phyloP scores from a whole-genome alignment of 2,888 invertebrate genomes.

The Hydrotaea diabolus region DNA sequence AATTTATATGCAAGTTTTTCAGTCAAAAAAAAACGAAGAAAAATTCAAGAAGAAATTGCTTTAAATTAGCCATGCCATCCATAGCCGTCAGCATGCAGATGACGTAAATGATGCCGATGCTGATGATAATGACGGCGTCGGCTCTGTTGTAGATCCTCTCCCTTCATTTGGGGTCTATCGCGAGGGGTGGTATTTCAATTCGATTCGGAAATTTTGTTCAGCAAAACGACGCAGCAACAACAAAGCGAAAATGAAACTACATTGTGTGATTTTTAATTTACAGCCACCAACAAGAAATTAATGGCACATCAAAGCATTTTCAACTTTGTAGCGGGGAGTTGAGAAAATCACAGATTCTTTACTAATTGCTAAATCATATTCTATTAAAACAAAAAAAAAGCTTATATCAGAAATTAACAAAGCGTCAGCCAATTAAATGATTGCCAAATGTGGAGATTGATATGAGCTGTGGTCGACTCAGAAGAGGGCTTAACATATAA shows the following conservation, averaged over 20 bases:
- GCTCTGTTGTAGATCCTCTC: slow-evolving; percentile 18
- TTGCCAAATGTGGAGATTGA: not conserved
- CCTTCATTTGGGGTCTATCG: not conserved
- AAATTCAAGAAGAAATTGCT: slow-evolving; percentile 32
- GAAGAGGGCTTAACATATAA: not conserved
- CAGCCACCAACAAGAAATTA: slow-evolving; percentile 43
- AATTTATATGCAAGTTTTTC: slow-evolving; percentile 34
- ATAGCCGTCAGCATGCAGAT: slow-evolving; percentile 22
- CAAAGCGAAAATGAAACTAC: slow-evolving; percentile 17
- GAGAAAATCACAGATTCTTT: slow-evolving; percentile 55
- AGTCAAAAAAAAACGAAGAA: slow-evolving; percentile 32
- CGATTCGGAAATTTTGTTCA: slow-evolving; percentile 56
- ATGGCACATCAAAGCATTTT: slow-evolving; percentile 67
- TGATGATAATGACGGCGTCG: too few relatives aligned
- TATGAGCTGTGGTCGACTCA: not conserved
- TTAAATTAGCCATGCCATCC: slow-evolving; percentile 58
- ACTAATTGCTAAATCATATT: slow-evolving; percentile 67
- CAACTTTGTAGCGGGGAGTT: slow-evolving; percentile 39
- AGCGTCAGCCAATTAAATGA: slow-evolving; percentile 19
- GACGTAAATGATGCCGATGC: not conserved
- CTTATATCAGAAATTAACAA: slow-evolving; percentile 15
- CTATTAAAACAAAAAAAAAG: too few relatives aligned
- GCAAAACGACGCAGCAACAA: not conserved
- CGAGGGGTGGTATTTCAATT: slow-evolving; percentile 65
- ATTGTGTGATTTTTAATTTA: slow-evolving; percentile 39